phyloP scores from a whole-genome alignment of 2,797 vertebrate species.

The Rhinatrema bivittatum region DNA sequence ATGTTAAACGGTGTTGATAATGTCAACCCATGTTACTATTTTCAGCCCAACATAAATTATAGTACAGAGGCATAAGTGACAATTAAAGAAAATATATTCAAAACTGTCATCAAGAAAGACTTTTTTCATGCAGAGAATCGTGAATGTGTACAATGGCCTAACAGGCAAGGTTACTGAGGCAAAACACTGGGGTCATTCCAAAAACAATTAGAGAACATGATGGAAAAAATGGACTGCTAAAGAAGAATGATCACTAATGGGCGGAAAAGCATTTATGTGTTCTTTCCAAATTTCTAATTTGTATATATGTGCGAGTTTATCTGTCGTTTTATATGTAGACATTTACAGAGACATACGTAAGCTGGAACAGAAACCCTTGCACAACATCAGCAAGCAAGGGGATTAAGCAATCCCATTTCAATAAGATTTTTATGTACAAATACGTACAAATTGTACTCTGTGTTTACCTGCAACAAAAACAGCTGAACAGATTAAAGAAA shows the following conservation, averaged over 20 bases:
- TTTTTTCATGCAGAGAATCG: conserved; percentile 21
- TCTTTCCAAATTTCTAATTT: conserved; percentile 8
- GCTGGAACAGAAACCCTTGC: too few relatives aligned
- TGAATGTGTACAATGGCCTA: conserved; percentile 9
- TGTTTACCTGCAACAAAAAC: conserved; percentile 60
- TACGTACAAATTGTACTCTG: conserved; percentile 48
- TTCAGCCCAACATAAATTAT: conserved; percentile 27
- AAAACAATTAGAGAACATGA: conserved; percentile 11
- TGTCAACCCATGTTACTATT: conserved; percentile 23
- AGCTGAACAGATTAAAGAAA: conserved; percentile 58
- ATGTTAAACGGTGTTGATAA: conserved; percentile 37
- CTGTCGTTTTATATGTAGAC: not conserved
- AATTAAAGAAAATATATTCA: conserved; percentile 39
- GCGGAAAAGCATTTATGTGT: not conserved
- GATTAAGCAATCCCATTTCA: conserved; percentile 47
- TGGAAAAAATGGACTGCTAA: conserved; percentile 8
- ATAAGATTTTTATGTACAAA: conserved; percentile 57
- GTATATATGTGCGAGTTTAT: conserved; percentile 21
- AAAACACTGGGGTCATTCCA: conserved; percentile 14
- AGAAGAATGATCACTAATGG: not conserved
- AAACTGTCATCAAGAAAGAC: conserved; percentile 31
- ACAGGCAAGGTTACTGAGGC: conserved; percentile 17
- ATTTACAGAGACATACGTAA: conserved; percentile 36
- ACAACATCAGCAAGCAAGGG: conserved; percentile 46
- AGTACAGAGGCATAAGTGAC: conserved; percentile 30